phyloP scores from a whole-genome alignment of 2,797 vertebrate species.

The Melanotaenia boesemani region DNA sequence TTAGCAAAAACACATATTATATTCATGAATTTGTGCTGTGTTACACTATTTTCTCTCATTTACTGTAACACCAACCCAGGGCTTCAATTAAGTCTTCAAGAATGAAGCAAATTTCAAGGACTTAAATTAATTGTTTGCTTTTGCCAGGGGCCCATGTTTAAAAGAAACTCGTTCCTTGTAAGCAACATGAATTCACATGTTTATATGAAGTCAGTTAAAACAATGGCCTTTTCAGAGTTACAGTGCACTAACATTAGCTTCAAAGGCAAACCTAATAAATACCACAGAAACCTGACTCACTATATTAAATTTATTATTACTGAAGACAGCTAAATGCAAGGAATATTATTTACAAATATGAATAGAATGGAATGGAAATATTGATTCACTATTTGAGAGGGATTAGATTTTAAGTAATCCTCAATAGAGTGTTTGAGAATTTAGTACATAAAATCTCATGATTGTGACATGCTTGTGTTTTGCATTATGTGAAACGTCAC shows the following conservation, averaged over 20 bases:
- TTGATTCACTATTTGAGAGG: background rate
- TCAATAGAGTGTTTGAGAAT: background rate
- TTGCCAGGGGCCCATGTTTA: constrained; percentile 57
- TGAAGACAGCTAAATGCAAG: constrained; percentile 8
- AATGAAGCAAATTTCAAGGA: constrained; percentile 53
- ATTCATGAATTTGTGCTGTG: constrained; percentile 55
- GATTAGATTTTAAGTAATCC: background rate
- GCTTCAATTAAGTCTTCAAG: constrained; percentile 59
- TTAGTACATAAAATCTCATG: background rate
- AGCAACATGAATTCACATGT: constrained; percentile 63
- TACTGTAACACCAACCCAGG: constrained; percentile 56
- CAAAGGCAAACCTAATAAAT: constrained; percentile 32
- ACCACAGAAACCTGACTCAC: constrained; percentile 27
- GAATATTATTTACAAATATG: background rate
- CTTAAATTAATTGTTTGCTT: constrained; percentile 57
- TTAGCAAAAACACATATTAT: constrained; percentile 54
- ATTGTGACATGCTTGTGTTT: background rate
- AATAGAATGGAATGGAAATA: background rate
- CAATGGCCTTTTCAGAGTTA: constrained; percentile 46
- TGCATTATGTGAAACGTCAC: background rate
- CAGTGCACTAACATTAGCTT: constrained; percentile 11
- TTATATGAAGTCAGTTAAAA: constrained; percentile 57
- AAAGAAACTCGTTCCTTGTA: constrained; percentile 58
- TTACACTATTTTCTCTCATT: constrained; percentile 56
- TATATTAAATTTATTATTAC: constrained; percentile 4